Base-by-base conservation (phyloP, 2,888 invertebrate species). In the Gari tellinella region DNA sequence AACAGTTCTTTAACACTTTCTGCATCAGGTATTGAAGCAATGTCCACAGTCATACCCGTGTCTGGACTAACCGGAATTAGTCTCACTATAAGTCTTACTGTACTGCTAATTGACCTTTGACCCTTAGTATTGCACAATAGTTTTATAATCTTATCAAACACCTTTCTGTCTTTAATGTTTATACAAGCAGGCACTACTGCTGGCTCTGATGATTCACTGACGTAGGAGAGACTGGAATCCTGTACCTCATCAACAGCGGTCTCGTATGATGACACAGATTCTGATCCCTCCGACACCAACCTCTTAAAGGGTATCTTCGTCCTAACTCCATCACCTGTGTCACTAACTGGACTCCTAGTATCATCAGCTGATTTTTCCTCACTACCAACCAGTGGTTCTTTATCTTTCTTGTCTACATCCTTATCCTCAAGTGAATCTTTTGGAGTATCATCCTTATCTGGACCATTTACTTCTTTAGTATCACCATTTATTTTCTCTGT, bases 1-100 rank as follows among this genome's bases (percentile, higher is more conserved):
- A 76, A 41, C 56, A 75, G 17, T 23, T 72, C 52, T 23, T 62
- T 64, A 19, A 68, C 57, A 43, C 5, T 63, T 12, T 76, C 78
- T 17, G 41, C 26, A 1, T 53, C 40, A 5, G 75, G 72, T 10
- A 79, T 45, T 12, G 72, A 73, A 12, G 79, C 57, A 25, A 79
- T 63, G 43, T 64, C 73, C 25, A 75, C 62, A 37, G 55, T 73
- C 37, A 53, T 37, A 26, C 56, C 53, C 17, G 49, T 15, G 8
- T 55, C 38, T 2, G 26, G 41, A 25, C 38, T 31, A 2, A 41
- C n/a, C 3, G 55, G 41, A 40, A 60, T 64, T 14, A 63, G 31
- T 56, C 55, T 48, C 3, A 58, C 40, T 23, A 61, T 31, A 38
- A 60, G 31, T 31, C 31, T 31, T 31, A 31, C 10, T 31, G 31